A percentile compares a stretch with the other conserved stretches of the same genome.
These are phyloP conservation scores for Phoronis australis DNA, from an alignment of 2,888 invertebrate species.

Conservation along the genomic window DNA sequence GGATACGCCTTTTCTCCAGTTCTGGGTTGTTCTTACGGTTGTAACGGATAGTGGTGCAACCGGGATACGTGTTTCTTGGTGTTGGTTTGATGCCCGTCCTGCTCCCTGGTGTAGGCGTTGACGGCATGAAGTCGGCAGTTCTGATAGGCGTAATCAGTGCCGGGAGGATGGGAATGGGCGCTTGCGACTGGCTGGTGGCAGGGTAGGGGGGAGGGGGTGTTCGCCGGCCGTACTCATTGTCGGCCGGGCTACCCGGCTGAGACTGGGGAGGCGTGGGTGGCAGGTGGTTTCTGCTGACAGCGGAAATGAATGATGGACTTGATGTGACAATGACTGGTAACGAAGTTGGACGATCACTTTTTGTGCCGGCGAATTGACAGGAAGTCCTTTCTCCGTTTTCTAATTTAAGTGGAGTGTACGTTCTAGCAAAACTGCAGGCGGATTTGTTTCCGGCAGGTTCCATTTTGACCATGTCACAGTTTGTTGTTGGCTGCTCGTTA, in stretches of 20 bases:
- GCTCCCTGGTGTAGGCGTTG: slow-evolving; percentile 12
- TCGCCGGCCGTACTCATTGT: slow-evolving; percentile 24
- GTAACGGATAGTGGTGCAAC: slow-evolving; percentile 62
- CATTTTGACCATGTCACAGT: too few species aligned
- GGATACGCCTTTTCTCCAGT: slow-evolving; percentile 88
- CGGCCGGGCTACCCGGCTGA: slow-evolving; percentile 39
- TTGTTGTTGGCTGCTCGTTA: slow-evolving; percentile 5
- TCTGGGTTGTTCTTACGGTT: slow-evolving; percentile 95
- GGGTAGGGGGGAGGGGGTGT: slow-evolving; percentile 44
- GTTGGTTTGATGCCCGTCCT: too few species aligned
- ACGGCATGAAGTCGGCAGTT: background rate
- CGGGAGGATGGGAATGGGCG: background rate
- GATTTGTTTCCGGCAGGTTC: too few species aligned
- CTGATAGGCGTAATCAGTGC: background rate
- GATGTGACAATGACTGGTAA: too few species aligned
- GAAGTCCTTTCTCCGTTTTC: too few species aligned
- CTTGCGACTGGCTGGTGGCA: slow-evolving; percentile 16
- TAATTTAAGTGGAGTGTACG: too few species aligned
- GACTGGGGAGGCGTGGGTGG: slow-evolving; percentile 41
- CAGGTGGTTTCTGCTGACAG: too few species aligned
- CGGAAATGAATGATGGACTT: too few species aligned
- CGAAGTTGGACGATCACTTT: too few species aligned
- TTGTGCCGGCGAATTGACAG: too few species aligned
- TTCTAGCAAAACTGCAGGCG: too few species aligned
- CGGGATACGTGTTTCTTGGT: slow-evolving; percentile 49